phyloP scores from a whole-genome alignment of 30 jellyfish, hydroid and myxozoan species.

The Turritopsis rubra region DNA sequence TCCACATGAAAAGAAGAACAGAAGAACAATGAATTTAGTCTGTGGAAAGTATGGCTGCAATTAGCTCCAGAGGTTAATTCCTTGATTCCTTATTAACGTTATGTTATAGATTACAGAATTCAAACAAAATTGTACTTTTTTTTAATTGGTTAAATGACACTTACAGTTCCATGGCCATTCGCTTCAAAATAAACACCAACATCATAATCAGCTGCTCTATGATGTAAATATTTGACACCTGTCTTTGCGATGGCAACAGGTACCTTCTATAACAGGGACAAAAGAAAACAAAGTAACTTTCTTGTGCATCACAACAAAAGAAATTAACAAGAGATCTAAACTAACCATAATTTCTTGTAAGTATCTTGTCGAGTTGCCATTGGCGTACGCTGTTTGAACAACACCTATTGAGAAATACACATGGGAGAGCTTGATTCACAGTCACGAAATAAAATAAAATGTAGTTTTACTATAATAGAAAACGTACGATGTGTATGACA shows the following conservation, averaged over 20 bases:
- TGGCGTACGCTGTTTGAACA: slow-evolving; percentile 93
- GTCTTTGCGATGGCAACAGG: slow-evolving; percentile 91
- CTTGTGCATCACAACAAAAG: not conserved
- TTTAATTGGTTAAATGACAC: not conserved
- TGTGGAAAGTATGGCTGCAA: no score
- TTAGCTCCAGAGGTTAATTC: no score
- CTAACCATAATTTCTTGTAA: slow-evolving; percentile 57
- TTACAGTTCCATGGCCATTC: slow-evolving; percentile 99
- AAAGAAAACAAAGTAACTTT: not conserved
- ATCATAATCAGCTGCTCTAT: slow-evolving; percentile 76
- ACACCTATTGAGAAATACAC: slow-evolving; percentile 69
- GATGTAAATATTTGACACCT: slow-evolving; percentile 95
- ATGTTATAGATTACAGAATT: no score
- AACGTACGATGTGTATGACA: no score
- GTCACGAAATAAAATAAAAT: no score
- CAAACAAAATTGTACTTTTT: no score
- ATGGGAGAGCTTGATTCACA: not conserved
- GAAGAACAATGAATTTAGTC: no score
- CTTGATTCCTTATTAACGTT: no score
- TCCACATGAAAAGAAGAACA: no score
- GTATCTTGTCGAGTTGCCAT: slow-evolving; percentile 83
- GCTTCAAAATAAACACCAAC: slow-evolving; percentile 98
- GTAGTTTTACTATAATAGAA: no score
- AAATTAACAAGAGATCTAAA: not conserved
- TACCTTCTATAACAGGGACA: slow-evolving; percentile 47